Evolutionary conservation across 2,113 vertebrate genomes (phyloP).

Genomic region (Ceyx cyanopectus): DNA sequence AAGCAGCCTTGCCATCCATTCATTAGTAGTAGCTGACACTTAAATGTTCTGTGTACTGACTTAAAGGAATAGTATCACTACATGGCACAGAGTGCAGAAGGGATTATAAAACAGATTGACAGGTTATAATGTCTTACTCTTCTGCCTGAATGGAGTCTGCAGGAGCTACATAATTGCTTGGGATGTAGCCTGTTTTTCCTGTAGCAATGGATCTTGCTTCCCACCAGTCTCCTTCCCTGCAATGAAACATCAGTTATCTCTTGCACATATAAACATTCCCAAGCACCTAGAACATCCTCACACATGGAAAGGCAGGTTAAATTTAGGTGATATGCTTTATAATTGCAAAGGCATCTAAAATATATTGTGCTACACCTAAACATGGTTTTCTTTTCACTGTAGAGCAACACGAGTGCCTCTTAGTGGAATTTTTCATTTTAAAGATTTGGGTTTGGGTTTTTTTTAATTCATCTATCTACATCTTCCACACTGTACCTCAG

Average conservation of each 20-base stretch:
- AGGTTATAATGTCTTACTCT: constrained; percentile 86
- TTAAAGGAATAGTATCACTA: not conserved
- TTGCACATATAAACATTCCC: not conserved
- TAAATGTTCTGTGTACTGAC: not conserved
- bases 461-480: too few relatives aligned
- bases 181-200: constrained; percentile 97
- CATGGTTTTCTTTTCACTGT: not conserved
- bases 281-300: not conserved
- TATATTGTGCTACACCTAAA: not conserved
- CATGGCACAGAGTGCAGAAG: not conserved
- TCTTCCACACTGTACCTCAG: not conserved
- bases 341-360: not conserved
- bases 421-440: not conserved
- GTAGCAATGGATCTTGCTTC: constrained; percentile 98
- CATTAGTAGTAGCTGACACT: not conserved
- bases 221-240: constrained; percentile 99
- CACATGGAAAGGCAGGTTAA: not conserved
- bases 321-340: not conserved
- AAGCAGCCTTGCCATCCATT: not conserved
- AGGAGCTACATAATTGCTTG: constrained; percentile 98
- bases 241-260: constrained; percentile 56
- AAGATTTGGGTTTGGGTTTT: not conserved
- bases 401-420: not conserved
- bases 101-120: constrained; percentile 53
- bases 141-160: constrained; percentile 99